Evolutionary conservation across 2,888 invertebrate species (phyloP).

Genomic region (Eledone cirrhosa): DNA sequence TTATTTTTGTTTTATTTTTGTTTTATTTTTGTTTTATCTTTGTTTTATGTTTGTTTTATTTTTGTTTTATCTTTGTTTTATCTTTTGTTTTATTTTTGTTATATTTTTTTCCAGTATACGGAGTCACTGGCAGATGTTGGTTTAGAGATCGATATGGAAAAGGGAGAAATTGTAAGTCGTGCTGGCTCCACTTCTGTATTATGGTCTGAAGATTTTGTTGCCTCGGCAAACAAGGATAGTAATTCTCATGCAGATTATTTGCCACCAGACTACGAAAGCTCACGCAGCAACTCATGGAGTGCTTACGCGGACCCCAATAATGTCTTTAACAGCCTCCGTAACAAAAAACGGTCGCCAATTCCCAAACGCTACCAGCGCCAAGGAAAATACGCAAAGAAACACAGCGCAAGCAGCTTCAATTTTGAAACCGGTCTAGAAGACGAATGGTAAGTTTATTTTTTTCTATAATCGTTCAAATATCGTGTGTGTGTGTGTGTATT

Average conservation of each 20-base stretch:
- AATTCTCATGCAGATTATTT: not conserved
- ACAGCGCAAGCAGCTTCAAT: constrained; percentile 16
- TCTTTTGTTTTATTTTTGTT: no score
- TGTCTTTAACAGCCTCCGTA: not conserved
- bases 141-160: constrained; percentile 24
- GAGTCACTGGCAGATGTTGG: constrained; percentile 20
- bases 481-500: no score
- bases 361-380: not conserved
- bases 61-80: no score
- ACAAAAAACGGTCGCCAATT: not conserved
- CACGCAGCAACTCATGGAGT: constrained; percentile 20
- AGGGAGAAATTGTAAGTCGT: constrained; percentile 24
- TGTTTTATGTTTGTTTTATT: no score
- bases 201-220: not conserved
- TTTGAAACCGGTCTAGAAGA: constrained; percentile 19
- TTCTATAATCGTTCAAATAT: no score
- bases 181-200: constrained; percentile 10
- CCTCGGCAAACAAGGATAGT: not conserved
- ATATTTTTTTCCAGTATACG: constrained; percentile 14
- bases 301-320: not conserved
- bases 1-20: no score
- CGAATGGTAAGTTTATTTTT: constrained; percentile 17
- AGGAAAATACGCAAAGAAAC: constrained; percentile 16
- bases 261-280: constrained; percentile 3
- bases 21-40: no score